These are phyloP conservation scores for Tetropium fuscum DNA, from an alignment of 2,888 invertebrate genomes.

Conservation along the genomic window DNA sequence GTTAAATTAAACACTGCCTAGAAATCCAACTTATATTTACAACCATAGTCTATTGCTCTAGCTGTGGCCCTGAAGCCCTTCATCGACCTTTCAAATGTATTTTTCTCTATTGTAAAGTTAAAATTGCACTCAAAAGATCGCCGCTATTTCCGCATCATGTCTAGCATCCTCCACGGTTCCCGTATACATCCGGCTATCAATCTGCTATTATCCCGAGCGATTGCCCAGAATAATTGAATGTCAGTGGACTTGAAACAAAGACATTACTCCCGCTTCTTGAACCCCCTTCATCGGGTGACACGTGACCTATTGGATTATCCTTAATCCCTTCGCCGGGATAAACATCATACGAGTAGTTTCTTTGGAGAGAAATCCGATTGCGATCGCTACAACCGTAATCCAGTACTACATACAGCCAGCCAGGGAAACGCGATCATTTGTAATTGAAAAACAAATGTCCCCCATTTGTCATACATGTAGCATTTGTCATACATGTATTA, in stretches of 20 bases:
- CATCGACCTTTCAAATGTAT: too few species aligned
- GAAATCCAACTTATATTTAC: too few species aligned
- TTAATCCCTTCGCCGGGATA: slow-evolving; percentile 41
- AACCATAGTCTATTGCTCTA: too few species aligned
- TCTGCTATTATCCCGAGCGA: slow-evolving; percentile 64
- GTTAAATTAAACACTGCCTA: too few species aligned
- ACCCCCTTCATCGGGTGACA: slow-evolving; percentile 57
- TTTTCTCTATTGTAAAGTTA: too few species aligned
- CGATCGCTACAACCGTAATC: background rate
- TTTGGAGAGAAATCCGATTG: background rate
- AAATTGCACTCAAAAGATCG: background rate
- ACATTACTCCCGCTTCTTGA: slow-evolving; percentile 63
- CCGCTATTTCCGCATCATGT: background rate
- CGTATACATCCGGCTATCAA: slow-evolving; percentile 55
- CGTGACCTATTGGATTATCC: slow-evolving; percentile 61
- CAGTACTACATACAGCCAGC: background rate
- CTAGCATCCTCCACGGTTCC: slow-evolving; percentile 4
- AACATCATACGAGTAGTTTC: slow-evolving; percentile 16
- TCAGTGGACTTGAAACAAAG: slow-evolving; percentile 66
- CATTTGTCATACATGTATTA: too few species aligned
- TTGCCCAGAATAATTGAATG: slow-evolving; percentile 67
- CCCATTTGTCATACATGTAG: too few species aligned
- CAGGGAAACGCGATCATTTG: background rate
- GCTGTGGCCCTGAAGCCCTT: too few species aligned
- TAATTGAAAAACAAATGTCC: background rate